These are phyloP conservation scores for Dryoscopus gambensis DNA, from an alignment of 2,113 vertebrate genomes.

Conservation along the genomic window DNA sequence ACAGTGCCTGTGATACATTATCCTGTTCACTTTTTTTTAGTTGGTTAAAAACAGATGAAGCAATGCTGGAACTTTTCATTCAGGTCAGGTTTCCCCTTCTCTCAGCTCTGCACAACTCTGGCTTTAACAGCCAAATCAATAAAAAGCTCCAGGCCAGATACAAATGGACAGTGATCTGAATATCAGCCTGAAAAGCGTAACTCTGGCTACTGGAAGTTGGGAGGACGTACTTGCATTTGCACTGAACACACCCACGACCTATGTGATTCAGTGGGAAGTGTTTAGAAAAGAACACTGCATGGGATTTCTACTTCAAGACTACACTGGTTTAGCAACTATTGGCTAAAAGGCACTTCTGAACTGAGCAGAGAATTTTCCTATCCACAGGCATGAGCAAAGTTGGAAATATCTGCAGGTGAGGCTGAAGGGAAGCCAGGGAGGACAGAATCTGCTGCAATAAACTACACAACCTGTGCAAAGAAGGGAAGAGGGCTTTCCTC, in stretches of 20 bases:
- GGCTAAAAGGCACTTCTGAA: neutral
- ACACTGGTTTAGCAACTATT: neutral
- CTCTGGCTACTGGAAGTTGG: neutral
- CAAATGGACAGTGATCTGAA: neutral
- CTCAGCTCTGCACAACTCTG: neutral
- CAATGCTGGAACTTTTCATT: neutral
- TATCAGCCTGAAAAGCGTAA: neutral
- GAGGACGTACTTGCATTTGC: neutral
- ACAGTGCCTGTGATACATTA: neutral
- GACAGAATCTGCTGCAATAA: neutral
- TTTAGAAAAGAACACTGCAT: neutral
- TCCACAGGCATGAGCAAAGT: neutral
- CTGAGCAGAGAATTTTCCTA: neutral
- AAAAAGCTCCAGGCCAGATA: neutral
- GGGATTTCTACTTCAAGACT: neutral
- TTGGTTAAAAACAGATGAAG: neutral
- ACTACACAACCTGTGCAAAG: neutral
- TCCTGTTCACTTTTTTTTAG: neutral
- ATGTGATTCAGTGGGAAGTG: neutral
- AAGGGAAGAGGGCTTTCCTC: neutral
- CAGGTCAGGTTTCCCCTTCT: neutral
- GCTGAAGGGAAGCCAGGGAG: neutral
- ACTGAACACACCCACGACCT: neutral
- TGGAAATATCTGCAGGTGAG: neutral
- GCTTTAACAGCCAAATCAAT: neutral